Percentiles rank a stretch among this genome's conserved stretches.
Evolutionary conservation across 2,888 invertebrate genomes (phyloP).

Genomic region (Spilarctia lutea): DNA sequence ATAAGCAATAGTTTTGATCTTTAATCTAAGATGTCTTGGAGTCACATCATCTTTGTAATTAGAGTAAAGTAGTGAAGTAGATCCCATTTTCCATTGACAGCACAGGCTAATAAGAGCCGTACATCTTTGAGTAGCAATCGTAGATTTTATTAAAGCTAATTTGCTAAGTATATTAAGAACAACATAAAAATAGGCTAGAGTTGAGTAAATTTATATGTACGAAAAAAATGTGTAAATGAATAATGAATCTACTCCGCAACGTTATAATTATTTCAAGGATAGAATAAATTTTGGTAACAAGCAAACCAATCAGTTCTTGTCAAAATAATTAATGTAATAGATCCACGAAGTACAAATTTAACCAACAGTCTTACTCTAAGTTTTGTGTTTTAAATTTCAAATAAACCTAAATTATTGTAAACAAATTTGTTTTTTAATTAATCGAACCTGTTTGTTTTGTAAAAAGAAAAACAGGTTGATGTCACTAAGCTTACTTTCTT

Average conservation of each 20-base stretch:
- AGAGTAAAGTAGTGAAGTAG: background rate
- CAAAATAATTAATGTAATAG: constrained; percentile 59
- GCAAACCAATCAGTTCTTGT: constrained; percentile 60
- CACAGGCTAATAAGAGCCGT: background rate
- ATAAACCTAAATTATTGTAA: constrained; percentile 16
- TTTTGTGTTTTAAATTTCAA: constrained; percentile 34
- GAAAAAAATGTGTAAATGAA: constrained; percentile 25
- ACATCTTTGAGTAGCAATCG: constrained; percentile 1
- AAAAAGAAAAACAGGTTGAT: background rate
- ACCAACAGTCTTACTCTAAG: constrained; percentile 39
- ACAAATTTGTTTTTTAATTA: background rate
- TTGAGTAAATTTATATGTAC: constrained; percentile 19
- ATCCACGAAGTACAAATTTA: constrained; percentile 49
- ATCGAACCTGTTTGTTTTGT: background rate
- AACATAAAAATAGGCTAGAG: background rate
- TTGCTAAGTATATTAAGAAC: constrained; percentile 11
- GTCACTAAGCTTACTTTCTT: background rate
- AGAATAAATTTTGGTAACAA: constrained; percentile 54
- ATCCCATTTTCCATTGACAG: background rate
- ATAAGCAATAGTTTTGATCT: no score
- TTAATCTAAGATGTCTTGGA: background rate
- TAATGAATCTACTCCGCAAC: constrained; percentile 34
- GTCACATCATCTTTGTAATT: background rate
- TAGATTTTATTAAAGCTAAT: constrained; percentile 6
- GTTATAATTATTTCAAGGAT: constrained; percentile 41